A percentile compares a stretch with the other conserved stretches of the same genome.
Evolutionary conservation across 2,113 vertebrate genomes (phyloP).

Genomic region (Chamaea fasciata): DNA sequence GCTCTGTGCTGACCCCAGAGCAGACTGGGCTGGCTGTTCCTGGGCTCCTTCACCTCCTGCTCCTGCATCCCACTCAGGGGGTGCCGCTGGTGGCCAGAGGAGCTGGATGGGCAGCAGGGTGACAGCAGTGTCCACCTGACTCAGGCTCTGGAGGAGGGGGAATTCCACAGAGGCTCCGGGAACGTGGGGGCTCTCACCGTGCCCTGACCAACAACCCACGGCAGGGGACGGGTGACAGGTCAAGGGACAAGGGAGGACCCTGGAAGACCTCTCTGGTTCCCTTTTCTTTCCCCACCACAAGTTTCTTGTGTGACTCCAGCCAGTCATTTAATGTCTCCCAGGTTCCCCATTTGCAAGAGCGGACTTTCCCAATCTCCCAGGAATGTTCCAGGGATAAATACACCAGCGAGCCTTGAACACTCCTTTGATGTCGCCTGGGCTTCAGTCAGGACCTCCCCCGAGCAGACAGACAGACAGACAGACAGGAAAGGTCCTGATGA

Average conservation of each 20-base stretch:
- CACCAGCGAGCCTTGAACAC: accelerated
- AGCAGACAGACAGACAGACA: neutral
- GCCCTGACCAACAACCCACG: neutral
- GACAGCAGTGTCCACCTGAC: neutral
- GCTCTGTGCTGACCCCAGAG: neutral
- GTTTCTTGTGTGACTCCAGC: neutral
- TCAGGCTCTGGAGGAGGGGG: neutral
- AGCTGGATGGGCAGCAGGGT: neutral
- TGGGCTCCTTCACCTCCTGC: neutral
- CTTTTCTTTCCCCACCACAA: neutral
- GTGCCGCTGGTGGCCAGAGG: neutral
- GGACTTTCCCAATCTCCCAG: neutral
- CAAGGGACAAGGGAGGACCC: neutral
- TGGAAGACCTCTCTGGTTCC: neutral
- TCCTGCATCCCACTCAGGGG: accelerated
- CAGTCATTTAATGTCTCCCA: neutral
- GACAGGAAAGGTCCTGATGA: neutral
- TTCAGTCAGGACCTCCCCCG: neutral
- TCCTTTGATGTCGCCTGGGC: neutral
- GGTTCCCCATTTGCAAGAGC: neutral
- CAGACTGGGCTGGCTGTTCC: too few relatives aligned
- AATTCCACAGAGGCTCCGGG: neutral
- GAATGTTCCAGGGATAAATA: neutral
- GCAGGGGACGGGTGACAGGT: accelerated
- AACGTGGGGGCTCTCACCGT: neutral